Evolutionary conservation across 35 echinoderm and acorn worm species (phyloP).

Genomic region (Nesometra sesokonis): DNA sequence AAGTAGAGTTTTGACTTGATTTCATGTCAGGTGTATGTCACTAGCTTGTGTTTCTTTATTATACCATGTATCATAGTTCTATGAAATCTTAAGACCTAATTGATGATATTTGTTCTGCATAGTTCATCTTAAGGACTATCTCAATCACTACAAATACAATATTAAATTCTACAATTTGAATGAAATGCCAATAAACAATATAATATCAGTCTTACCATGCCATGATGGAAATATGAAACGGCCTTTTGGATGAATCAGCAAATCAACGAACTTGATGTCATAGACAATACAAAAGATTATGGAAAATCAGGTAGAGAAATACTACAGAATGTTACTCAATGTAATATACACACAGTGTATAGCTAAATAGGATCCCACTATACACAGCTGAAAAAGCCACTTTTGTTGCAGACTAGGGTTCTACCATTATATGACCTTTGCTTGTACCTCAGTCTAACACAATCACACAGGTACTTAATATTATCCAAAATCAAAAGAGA

Average conservation of each 20-base stretch:
- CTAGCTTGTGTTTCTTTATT: too few species aligned
- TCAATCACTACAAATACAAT: too few species aligned
- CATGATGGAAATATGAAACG: background rate
- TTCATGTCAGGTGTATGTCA: too few species aligned
- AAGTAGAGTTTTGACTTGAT: too few species aligned
- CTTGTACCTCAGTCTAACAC: background rate
- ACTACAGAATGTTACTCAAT: background rate
- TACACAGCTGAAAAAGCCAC: background rate
- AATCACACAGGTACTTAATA: background rate
- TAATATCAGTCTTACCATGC: background rate
- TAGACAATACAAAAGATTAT: background rate
- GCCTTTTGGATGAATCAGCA: background rate
- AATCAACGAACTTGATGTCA: background rate
- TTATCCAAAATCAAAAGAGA: background rate
- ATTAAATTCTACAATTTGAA: too few species aligned
- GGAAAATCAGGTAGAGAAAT: background rate
- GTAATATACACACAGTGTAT: background rate
- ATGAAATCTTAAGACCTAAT: too few species aligned
- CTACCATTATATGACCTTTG: background rate
- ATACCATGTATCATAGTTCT: too few species aligned
- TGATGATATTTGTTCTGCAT: too few species aligned
- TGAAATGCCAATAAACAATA: too few species aligned
- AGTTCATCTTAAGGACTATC: too few species aligned
- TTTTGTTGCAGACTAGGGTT: background rate
- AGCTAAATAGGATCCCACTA: background rate